Conservation (phyloP, 2,113 vertebrate species). For the Gobiocypris rarus region DNA sequence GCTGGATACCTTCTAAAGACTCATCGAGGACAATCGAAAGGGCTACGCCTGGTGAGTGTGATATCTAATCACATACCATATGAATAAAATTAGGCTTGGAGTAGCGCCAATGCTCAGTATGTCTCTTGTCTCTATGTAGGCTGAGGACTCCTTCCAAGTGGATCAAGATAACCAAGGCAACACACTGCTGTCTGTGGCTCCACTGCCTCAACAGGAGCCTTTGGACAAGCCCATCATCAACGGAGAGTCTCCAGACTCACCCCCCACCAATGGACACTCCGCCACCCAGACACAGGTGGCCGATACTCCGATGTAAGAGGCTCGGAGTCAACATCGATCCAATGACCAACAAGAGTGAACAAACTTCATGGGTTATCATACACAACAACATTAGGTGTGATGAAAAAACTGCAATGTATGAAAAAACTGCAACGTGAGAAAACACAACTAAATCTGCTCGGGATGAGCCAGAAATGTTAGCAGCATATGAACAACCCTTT, state of each 20-base stretch:
- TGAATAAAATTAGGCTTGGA: not conserved
- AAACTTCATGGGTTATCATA: not conserved
- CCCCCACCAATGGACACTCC: slow-evolving; percentile 85
- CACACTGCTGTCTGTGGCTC: slow-evolving; percentile 80
- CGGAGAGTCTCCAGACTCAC: slow-evolving; percentile 83
- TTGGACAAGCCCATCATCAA: slow-evolving; percentile 82
- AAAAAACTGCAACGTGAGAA: not conserved
- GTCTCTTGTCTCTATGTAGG: slow-evolving; percentile 61
- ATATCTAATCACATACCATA: not conserved
- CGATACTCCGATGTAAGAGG: slow-evolving; percentile 86
- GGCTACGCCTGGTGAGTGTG: slow-evolving; percentile 87
- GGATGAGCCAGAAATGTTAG: not conserved
- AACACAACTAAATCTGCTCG: not conserved
- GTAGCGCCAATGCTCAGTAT: not conserved
- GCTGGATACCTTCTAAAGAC: slow-evolving; percentile 84
- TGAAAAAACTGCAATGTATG: not conserved
- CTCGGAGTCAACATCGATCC: not conserved
- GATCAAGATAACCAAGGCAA: slow-evolving; percentile 88
- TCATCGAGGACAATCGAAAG: slow-evolving; percentile 83
- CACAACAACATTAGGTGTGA: slow-evolving; percentile 2
- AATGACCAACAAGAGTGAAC: not conserved
- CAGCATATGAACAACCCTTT: not conserved
- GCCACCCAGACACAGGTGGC: slow-evolving; percentile 77
- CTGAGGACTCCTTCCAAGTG: slow-evolving; percentile 84
- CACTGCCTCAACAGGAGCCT: slow-evolving; percentile 77